Conservation (phyloP, 2,113 vertebrate species). For the Raja brachyura region DNA sequence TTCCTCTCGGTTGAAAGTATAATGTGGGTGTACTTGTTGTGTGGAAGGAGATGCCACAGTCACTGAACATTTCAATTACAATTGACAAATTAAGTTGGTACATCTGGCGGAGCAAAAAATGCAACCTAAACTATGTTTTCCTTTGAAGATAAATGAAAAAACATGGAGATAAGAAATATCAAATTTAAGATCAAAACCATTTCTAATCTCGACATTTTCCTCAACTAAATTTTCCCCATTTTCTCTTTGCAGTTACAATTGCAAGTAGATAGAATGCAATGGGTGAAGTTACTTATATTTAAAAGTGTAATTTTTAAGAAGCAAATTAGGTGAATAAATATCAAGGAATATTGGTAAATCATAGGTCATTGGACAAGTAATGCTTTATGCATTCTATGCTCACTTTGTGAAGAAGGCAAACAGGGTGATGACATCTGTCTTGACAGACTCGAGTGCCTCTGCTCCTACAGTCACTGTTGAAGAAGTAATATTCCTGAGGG, state of each 20-base stretch:
- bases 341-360: not conserved
- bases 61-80: not conserved
- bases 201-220: not conserved
- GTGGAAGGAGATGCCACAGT: not conserved
- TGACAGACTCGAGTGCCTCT: too few species aligned
- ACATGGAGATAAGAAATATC: not conserved
- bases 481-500: too few species aligned
- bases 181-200: not conserved
- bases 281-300: not conserved
- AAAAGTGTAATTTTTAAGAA: not conserved
- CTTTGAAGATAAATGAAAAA: not conserved
- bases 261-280: not conserved
- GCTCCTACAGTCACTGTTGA: too few species aligned
- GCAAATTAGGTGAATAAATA: not conserved
- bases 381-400: too few species aligned
- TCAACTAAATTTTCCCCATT: not conserved
- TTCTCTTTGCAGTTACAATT: not conserved
- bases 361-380: not conserved
- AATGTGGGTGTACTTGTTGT: not conserved
- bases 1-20: not conserved
- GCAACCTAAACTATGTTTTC: not conserved
- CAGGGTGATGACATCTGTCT: too few species aligned
- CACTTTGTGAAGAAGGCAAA: too few species aligned
- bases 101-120: not conserved
- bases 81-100: not conserved